Conservation (phyloP, 30 jellyfish, hydroid and myxozoan species). For the Hydra vulgaris region DNA sequence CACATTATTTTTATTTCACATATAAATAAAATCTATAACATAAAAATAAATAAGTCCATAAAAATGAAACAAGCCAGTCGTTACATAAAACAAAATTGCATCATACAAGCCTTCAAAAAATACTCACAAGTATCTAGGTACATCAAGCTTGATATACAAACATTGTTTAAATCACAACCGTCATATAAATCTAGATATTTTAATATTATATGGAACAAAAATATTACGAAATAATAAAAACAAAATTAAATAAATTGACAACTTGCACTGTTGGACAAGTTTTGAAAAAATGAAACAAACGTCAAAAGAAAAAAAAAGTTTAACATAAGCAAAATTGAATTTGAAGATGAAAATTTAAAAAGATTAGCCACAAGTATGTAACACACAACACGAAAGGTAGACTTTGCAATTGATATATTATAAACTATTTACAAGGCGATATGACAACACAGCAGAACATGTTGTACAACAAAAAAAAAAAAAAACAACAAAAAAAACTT, state of each 20-base stretch:
- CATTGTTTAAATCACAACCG: no score
- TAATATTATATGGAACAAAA: no score
- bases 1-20: not conserved
- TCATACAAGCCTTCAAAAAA: no score
- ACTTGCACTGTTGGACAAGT: no score
- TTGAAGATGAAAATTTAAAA: not conserved
- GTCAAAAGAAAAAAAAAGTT: not conserved
- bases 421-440: constrained; percentile 29
- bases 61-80: not conserved
- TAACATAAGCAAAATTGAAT: not conserved
- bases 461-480: not conserved
- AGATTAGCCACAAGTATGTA: not conserved
- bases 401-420: constrained; percentile 8
- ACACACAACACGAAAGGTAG: not conserved
- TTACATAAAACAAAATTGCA: not conserved
- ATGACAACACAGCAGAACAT: constrained; percentile 39
- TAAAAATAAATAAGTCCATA: not conserved
- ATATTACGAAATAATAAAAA: no score
- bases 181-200: no score
- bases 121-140: no score
- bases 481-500: not conserved
- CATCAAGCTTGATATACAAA: not conserved
- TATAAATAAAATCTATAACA: not conserved
- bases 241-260: no score
- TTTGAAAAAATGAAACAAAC: not conserved